phyloP scores from a whole-genome alignment of 2,888 invertebrate genomes.

The Epinotia brunnichana region DNA sequence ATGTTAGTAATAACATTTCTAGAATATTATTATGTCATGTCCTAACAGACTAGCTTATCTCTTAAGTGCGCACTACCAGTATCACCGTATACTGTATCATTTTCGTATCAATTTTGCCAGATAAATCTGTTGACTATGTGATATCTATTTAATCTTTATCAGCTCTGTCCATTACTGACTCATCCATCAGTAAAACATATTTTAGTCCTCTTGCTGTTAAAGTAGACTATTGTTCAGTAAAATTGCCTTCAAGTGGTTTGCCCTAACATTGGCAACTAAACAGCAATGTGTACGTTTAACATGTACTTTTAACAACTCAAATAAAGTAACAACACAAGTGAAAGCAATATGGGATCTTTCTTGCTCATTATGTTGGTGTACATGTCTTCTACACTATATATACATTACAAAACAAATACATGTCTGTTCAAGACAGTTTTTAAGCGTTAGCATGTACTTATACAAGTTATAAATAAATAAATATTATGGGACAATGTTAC shows the following conservation, averaged over 20 bases:
- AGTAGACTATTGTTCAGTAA: background rate
- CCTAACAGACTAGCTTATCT: slow-evolving; percentile 19
- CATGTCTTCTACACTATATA: too few relatives aligned
- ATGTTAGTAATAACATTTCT: slow-evolving; percentile 28
- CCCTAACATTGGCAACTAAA: background rate
- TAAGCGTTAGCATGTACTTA: too few relatives aligned
- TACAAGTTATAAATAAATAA: too few relatives aligned
- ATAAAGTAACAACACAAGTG: too few relatives aligned
- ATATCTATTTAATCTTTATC: slow-evolving; percentile 21
- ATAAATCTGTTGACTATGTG: slow-evolving; percentile 33
- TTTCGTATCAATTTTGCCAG: slow-evolving; percentile 30
- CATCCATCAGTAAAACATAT: background rate
- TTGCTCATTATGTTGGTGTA: too few relatives aligned
- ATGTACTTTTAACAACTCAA: background rate
- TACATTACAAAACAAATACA: too few relatives aligned
- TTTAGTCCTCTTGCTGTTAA: background rate
- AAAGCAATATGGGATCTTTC: too few relatives aligned
- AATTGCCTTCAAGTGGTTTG: background rate
- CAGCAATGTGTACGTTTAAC: background rate
- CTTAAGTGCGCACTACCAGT: slow-evolving; percentile 18
- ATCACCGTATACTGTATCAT: slow-evolving; percentile 1
- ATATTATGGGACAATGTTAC: too few relatives aligned
- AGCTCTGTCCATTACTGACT: slow-evolving; percentile 33
- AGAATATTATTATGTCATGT: slow-evolving; percentile 17
- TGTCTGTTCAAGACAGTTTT: too few relatives aligned